Percentiles rank a stretch among this genome's conserved stretches.
Evolutionary conservation across 2,113 vertebrate species (phyloP).

Genomic region (Parus major): DNA sequence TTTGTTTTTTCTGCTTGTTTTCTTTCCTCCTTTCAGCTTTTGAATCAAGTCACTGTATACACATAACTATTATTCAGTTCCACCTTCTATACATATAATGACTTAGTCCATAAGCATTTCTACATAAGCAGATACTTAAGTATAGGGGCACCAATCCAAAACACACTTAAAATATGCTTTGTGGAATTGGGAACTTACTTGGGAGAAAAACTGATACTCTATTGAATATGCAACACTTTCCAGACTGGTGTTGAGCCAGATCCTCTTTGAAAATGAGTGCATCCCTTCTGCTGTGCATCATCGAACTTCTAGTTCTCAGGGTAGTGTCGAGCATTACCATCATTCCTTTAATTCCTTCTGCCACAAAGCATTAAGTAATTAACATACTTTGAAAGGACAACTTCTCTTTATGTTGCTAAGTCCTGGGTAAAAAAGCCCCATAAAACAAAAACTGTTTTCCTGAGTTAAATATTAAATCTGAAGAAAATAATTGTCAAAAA

Average conservation of each 20-base stretch:
- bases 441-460: neutral
- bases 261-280: neutral
- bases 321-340: neutral
- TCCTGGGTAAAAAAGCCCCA: neutral
- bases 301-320: neutral
- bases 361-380: neutral
- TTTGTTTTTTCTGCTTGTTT: neutral
- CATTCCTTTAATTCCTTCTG: neutral
- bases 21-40: neutral
- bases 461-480: neutral
- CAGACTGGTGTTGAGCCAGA: neutral
- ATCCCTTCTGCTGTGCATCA: neutral
- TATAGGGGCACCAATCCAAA: neutral
- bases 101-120: neutral
- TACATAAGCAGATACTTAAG: neutral
- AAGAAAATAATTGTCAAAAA: neutral
- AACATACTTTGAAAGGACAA: neutral
- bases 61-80: neutral
- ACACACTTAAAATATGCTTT: neutral
- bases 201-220: neutral
- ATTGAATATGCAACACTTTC: neutral
- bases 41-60: neutral
- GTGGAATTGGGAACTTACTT: neutral
- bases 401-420: neutral
- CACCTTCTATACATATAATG: neutral